Base-by-base conservation (phyloP, 2,797 vertebrate species). In the Kryptolebias ocellatus region DNA sequence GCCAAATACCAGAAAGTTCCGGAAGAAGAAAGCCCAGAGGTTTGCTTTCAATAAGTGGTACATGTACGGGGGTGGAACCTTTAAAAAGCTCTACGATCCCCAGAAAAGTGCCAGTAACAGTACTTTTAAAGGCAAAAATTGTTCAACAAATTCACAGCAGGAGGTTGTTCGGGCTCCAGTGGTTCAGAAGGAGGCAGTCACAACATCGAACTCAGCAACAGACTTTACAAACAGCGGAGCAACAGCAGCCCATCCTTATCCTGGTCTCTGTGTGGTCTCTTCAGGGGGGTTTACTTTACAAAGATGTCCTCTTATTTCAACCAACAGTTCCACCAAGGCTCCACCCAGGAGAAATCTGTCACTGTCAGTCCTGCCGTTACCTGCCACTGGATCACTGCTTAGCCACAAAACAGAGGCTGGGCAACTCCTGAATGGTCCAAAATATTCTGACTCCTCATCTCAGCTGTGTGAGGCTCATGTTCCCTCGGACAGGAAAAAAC, bases 41-140 rank as follows among this genome's bases (percentile, higher is more conserved):
- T 98, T 99, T 79, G 95, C 96, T 37, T 96, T 97, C 87, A 95
- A 96, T 82, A 98, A 97, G 87, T 99, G 98, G 98, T 96, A 96
- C 81, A 95, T 98, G 86, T 99, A 99, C 1, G 96, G 97, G 58
- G 94, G 94, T 0, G 97, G 97, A 66, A 96, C 95, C 0, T 99
- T 99, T 70, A 95, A 93, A 85, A 98, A 96, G 84, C 93, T 98
- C 68, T 99, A 98, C 82, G 92, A 90, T 66, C 89, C 91, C 34
- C 91, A 92, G 53, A 95, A 95, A 83, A 75, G 61, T 11, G 81
- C 65, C 2, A 81, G 88, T 61, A 90, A 83, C 0, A 53, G 59
- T 51, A 18, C 37, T 17, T 28, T 78, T 14, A 93, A 91, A 61
- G 76, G 82, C 49, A 94, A 86, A 86, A 93, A 84, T 81, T 63